phyloP scores from a whole-genome alignment of 2,888 invertebrate genomes.

The Tetragonula carbonaria region DNA sequence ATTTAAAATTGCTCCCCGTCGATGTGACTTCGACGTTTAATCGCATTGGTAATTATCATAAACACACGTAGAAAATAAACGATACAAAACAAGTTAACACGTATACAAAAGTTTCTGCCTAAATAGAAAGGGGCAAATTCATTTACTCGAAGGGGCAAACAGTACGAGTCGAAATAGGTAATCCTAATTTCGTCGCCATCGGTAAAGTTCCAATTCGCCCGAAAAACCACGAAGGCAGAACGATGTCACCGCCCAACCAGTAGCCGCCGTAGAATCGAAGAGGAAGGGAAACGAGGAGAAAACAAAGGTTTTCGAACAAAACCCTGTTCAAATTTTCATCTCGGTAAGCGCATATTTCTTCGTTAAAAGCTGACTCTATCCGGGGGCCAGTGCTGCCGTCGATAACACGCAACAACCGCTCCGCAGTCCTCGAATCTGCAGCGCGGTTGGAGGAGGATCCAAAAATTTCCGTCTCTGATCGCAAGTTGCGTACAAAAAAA shows the following conservation, averaged over 20 bases:
- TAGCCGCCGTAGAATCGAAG: background rate
- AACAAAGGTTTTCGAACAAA: background rate
- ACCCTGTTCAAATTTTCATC: slow-evolving; percentile 28
- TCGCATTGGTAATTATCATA: background rate
- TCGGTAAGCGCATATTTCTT: slow-evolving; percentile 35
- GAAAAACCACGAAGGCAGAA: background rate
- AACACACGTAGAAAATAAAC: background rate
- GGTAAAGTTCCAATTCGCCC: no score
- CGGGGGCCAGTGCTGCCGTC: background rate
- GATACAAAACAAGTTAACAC: background rate
- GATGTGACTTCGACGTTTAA: background rate
- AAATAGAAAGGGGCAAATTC: background rate
- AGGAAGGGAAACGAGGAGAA: background rate
- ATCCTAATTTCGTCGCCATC: background rate
- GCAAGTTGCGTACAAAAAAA: background rate
- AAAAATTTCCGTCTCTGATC: slow-evolving; percentile 7
- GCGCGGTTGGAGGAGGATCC: background rate
- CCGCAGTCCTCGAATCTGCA: background rate
- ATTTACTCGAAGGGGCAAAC: background rate
- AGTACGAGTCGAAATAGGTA: background rate
- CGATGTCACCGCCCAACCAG: background rate
- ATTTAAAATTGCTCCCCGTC: background rate
- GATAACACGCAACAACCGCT: slow-evolving; percentile 9
- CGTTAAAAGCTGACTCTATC: slow-evolving; percentile 9
- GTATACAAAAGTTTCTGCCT: background rate